Conservation (phyloP, 2,113 vertebrate genomes). For the Gulo gulo region DNA sequence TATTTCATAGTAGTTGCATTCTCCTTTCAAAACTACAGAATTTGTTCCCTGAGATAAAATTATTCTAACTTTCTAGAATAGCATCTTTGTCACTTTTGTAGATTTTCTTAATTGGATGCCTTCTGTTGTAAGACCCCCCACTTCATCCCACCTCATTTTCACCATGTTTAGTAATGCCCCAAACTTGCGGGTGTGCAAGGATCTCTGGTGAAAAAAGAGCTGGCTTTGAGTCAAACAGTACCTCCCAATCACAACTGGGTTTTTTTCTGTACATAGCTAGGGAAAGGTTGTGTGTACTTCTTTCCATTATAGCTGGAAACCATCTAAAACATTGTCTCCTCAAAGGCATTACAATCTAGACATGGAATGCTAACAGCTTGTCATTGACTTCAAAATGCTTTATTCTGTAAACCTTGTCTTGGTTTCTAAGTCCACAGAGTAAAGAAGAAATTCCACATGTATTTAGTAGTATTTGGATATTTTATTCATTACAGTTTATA, state of each 20-base stretch:
- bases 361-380: background rate
- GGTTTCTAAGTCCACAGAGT: background rate
- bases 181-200: background rate
- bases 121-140: background rate
- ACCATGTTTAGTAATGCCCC: background rate
- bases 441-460: background rate
- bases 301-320: background rate
- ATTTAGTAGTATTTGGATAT: background rate
- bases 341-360: background rate
- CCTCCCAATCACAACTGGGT: background rate
- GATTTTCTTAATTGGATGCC: background rate
- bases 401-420: background rate
- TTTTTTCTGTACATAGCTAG: background rate
- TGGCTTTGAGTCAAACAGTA: background rate
- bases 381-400: conserved; percentile 7
- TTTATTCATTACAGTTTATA: background rate
- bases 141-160: background rate
- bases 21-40: background rate
- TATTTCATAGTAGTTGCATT: conserved; percentile 27
- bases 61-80: conserved; percentile 23
- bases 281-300: background rate
- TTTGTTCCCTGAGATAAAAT: background rate
- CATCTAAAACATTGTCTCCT: background rate
- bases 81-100: background rate
- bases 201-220: background rate